These are phyloP conservation scores for Setophaga kirtlandii DNA, from an alignment of 2,113 vertebrate species.

Conservation along the genomic window DNA sequence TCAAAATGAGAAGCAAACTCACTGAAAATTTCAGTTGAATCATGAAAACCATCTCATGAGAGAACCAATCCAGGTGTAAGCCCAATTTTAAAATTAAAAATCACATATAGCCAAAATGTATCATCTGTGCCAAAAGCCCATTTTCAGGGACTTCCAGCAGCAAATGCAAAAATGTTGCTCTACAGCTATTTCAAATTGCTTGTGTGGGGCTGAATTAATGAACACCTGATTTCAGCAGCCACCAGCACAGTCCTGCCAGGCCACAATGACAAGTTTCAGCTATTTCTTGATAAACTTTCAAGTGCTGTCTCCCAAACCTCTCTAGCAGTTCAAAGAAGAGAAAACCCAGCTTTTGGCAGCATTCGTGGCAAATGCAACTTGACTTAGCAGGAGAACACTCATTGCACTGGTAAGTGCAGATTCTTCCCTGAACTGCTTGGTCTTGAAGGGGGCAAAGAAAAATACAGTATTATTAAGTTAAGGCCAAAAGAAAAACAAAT, in stretches of 20 bases:
- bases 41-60: neutral
- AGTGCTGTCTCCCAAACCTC: neutral
- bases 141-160: neutral
- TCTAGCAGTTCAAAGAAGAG: neutral
- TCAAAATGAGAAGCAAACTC: neutral
- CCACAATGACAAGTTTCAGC: neutral
- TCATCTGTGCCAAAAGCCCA: neutral
- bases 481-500: neutral
- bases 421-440: neutral
- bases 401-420: neutral
- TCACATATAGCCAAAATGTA: neutral
- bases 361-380: neutral
- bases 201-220: neutral
- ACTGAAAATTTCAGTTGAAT: neutral
- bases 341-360: neutral
- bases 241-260: neutral
- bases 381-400: neutral
- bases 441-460: neutral
- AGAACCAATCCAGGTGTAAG: neutral
- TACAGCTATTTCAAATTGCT: fast-evolving
- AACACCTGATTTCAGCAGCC: neutral
- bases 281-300: neutral
- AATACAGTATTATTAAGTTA: neutral
- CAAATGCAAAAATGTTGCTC: neutral
- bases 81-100: neutral